Base-by-base conservation (phyloP, 1,140 invertebrate genomes). In the Meloidogyne exigua region DNA sequence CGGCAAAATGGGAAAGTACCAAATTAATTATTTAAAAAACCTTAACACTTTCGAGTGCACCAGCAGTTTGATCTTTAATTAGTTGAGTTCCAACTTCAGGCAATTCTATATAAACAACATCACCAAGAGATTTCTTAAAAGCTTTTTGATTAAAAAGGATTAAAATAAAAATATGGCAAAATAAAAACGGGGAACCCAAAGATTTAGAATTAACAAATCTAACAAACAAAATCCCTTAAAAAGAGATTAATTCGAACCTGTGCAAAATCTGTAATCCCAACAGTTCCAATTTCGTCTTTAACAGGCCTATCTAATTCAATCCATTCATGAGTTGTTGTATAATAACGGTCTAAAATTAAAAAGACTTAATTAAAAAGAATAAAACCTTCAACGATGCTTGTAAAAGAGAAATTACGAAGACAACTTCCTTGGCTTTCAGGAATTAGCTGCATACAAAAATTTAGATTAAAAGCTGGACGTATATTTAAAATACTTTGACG, bases 41-140 rank as follows among this genome's bases (percentile, higher is more conserved):
- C 75, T 99, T 99, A 0, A 98, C 95, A 89, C 95, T 97, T 89
- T 98, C 96, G 72, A 98, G 88, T 4, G 95, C 94, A 10, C 95
- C 95, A 88, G 93, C 95, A 89, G 95, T 68, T 18, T 84, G 77
- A 23, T 81, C 82, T 62, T 72, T 64, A 28, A 36, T 39, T 26
- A 83, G 32, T 68, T 87, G 83, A 32, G 90, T 89, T 32, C 92
- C 92, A 26, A 92, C 89, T 73, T 95, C 93, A 49, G 95, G 95
- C 76, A 96, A 89, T 87, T 97, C 94, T 69, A 93, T 94, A 88
- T 92, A 97, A 0, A 97, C 95, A 72, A 97, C 92, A 89, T 97
- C 95, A 7, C 95, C 95, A 0, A 97, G 89, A 28, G 94, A 91
- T 88, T 95, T 93, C 89, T 80, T 25, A 66, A 76, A 75, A 28